Evolutionary conservation across 64 coral and sea anemone genomes (phyloP).

Genomic region (Montipora foliosa): DNA sequence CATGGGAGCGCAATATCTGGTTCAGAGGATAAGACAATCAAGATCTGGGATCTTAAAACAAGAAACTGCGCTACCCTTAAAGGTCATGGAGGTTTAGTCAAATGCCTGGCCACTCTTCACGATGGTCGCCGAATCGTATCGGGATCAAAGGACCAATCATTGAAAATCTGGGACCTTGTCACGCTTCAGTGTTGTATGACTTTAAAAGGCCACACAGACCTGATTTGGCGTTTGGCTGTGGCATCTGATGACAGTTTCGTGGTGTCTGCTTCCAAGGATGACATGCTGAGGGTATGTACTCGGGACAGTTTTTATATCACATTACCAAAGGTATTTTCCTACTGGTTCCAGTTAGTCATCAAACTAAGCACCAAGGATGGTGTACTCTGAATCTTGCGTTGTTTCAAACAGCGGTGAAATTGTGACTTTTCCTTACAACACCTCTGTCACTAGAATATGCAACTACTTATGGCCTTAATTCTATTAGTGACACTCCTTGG

Average conservation of each 20-base stretch:
- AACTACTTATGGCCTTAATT: too few species aligned
- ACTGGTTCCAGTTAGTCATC: neutral
- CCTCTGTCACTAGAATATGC: too few species aligned
- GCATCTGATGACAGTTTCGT: constrained; percentile 75
- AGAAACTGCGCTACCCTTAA: constrained; percentile 87
- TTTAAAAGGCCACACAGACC: constrained; percentile 82
- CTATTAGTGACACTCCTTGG: too few species aligned
- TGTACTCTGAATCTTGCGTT: too few species aligned
- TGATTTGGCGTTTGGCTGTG: constrained; percentile 78
- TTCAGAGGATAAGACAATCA: constrained; percentile 87
- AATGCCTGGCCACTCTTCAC: constrained; percentile 68
- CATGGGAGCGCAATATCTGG: constrained; percentile 68
- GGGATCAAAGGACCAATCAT: constrained; percentile 60
- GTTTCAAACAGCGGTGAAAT: too few species aligned
- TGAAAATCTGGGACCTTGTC: constrained; percentile 84
- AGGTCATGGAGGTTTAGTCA: constrained; percentile 86
- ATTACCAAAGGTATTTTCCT: neutral
- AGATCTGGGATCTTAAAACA: constrained; percentile 78
- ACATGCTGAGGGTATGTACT: constrained; percentile 68
- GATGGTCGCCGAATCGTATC: constrained; percentile 88
- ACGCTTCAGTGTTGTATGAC: constrained; percentile 74
- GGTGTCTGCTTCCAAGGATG: constrained; percentile 90
- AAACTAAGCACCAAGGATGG: neutral
- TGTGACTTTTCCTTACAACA: too few species aligned
- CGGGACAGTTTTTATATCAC: too few species aligned